Evolutionary conservation across 2,888 invertebrate genomes (phyloP).

Genomic region (Tillus elongatus): DNA sequence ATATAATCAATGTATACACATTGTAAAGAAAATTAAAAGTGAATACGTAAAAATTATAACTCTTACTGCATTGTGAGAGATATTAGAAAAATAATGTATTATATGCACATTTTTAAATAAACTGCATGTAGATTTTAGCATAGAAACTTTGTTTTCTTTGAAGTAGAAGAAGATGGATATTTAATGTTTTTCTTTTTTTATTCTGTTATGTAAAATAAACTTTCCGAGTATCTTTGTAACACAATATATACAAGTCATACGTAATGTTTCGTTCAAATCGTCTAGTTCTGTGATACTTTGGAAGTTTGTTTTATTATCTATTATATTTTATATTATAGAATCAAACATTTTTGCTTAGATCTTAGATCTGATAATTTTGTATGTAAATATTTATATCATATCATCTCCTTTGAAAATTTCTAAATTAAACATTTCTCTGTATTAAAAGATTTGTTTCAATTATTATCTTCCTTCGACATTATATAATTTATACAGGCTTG

Average conservation of each 20-base stretch:
- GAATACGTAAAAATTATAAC: slow-evolving; percentile 36
- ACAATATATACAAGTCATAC: slow-evolving; percentile 17
- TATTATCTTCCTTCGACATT: no score
- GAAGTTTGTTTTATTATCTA: slow-evolving; percentile 36
- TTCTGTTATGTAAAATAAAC: slow-evolving; percentile 24
- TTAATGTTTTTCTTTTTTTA: slow-evolving; percentile 23
- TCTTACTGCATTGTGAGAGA: slow-evolving; percentile 10
- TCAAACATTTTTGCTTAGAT: slow-evolving; percentile 38
- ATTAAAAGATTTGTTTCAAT: slow-evolving; percentile 36
- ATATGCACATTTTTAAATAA: slow-evolving; percentile 42
- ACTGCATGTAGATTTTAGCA: slow-evolving; percentile 36
- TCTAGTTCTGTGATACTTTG: slow-evolving; percentile 28
- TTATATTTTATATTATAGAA: slow-evolving; percentile 39
- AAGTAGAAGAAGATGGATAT: slow-evolving; percentile 31
- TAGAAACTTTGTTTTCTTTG: slow-evolving; percentile 32
- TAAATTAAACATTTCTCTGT: slow-evolving; percentile 58
- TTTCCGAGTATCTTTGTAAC: slow-evolving; percentile 23
- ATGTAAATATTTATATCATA: slow-evolving; percentile 57
- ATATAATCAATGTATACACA: slow-evolving; percentile 38
- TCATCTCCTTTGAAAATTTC: slow-evolving; percentile 72
- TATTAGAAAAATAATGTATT: slow-evolving; percentile 32
- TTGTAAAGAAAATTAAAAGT: slow-evolving; percentile 35
- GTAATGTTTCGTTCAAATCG: no score
- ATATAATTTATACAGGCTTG: no score
- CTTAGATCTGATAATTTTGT: slow-evolving; percentile 45